Conservation (phyloP, 1,140 invertebrate species). For the Copidosoma floridanum region DNA sequence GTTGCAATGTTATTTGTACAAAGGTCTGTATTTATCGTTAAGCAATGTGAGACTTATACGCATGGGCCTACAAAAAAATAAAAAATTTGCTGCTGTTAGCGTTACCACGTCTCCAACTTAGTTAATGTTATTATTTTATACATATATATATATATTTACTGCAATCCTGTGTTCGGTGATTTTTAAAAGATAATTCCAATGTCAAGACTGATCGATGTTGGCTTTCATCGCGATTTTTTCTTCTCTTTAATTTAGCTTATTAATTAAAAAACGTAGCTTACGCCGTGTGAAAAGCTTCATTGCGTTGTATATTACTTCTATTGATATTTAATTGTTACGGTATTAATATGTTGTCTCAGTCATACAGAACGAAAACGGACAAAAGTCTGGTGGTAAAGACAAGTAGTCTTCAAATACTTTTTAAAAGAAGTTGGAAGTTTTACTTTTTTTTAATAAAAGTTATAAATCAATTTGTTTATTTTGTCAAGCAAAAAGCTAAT, state of each 20-base stretch:
- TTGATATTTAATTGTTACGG: slow-evolving; percentile 17
- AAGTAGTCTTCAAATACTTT: slow-evolving; percentile 8
- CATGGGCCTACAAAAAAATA: slow-evolving; percentile 24
- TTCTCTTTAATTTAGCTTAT: slow-evolving; percentile 20
- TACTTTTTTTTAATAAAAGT: no score
- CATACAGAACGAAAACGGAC: no score
- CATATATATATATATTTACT: slow-evolving; percentile 54
- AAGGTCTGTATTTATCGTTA: slow-evolving; percentile 17
- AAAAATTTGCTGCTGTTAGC: slow-evolving; percentile 27
- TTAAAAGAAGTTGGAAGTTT: neutral
- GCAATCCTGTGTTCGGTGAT: slow-evolving; percentile 44
- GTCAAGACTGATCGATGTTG: slow-evolving; percentile 54
- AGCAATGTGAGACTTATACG: neutral
- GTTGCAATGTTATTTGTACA: slow-evolving; percentile 17
- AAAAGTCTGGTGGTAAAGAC: neutral
- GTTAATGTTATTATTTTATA: slow-evolving; percentile 50
- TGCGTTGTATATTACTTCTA: slow-evolving; percentile 24
- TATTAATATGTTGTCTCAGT: no score
- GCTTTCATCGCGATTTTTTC: slow-evolving; percentile 33
- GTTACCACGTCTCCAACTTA: slow-evolving; percentile 33
- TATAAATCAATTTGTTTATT: slow-evolving; percentile 5
- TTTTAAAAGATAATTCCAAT: slow-evolving; percentile 49
- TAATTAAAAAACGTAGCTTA: slow-evolving; percentile 5
- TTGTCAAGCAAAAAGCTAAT: slow-evolving; percentile 8
- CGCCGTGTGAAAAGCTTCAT: slow-evolving; percentile 22